Conservation (phyloP, 2,113 vertebrate species). For the Lycocorax pyrrhopterus region DNA sequence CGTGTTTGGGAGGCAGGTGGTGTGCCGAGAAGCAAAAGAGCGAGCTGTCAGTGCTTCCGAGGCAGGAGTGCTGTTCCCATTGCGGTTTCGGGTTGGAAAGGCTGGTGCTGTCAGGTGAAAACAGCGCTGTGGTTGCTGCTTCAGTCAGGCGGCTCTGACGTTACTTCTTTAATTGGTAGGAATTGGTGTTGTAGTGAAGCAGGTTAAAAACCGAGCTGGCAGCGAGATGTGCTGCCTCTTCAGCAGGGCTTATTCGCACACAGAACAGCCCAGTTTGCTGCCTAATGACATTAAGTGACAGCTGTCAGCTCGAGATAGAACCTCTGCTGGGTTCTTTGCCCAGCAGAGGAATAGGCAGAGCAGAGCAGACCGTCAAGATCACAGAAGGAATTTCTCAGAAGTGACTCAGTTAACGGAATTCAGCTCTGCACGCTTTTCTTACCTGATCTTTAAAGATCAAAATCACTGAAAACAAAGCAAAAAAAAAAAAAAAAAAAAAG, state of each 20-base stretch:
- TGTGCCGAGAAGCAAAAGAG: neutral
- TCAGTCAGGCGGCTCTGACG: neutral
- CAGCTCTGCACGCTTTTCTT: neutral
- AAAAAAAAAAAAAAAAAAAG: neutral
- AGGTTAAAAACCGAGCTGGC: neutral
- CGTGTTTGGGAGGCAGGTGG: fast-evolving
- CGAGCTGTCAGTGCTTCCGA: neutral
- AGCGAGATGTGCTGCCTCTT: neutral
- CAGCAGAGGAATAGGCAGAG: neutral
- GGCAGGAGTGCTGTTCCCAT: neutral
- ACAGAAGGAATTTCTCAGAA: neutral
- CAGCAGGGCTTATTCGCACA: neutral
- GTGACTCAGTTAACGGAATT: neutral
- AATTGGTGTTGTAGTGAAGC: neutral
- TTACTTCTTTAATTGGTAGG: neutral
- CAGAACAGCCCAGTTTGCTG: neutral
- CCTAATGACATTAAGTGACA: neutral
- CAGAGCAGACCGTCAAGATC: neutral
- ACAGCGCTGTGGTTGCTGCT: fast-evolving
- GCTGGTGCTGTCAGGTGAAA: neutral
- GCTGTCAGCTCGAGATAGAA: slow-evolving; percentile 14
- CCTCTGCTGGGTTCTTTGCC: neutral
- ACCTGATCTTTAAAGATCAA: neutral
- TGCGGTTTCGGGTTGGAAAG: neutral
- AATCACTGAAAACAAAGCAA: neutral